Conservation (phyloP, 2,797 vertebrate species). For the Selene dorsalis region DNA sequence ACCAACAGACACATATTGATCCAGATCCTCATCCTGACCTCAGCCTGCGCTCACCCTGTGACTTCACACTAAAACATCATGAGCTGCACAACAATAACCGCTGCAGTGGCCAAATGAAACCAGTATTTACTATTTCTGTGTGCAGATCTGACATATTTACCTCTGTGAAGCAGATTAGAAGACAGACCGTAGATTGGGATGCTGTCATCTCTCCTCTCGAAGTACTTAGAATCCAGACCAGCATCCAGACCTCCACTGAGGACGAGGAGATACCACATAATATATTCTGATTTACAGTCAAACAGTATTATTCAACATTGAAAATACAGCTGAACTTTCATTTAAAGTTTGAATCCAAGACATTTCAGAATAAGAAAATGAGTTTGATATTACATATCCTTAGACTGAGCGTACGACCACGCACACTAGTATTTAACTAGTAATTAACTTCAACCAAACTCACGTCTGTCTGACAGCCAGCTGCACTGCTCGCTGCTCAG, state of each 20-base stretch:
- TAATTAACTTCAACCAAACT: constrained; percentile 57
- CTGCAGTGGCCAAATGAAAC: not conserved
- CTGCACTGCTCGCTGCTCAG: constrained; percentile 42
- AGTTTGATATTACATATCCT: too few species aligned
- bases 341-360: too few species aligned
- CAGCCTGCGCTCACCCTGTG: not conserved
- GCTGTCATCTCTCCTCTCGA: constrained; percentile 90
- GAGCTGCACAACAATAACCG: too few species aligned
- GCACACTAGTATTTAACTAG: too few species aligned
- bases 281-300: not conserved
- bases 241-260: constrained; percentile 82
- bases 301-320: too few species aligned
- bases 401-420: not conserved
- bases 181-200: constrained; percentile 88
- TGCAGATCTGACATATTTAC: constrained; percentile 66
- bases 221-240: constrained; percentile 91
- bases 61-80: not conserved
- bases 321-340: too few species aligned
- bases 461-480: constrained; percentile 86
- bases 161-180: constrained; percentile 82
- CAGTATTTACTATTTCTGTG: not conserved
- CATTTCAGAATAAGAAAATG: too few species aligned
- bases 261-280: constrained; percentile 11
- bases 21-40: too few species aligned
- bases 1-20: too few species aligned